These are phyloP conservation scores for Seira musarum DNA, from an alignment of 2,888 invertebrate genomes.

Conservation along the genomic window DNA sequence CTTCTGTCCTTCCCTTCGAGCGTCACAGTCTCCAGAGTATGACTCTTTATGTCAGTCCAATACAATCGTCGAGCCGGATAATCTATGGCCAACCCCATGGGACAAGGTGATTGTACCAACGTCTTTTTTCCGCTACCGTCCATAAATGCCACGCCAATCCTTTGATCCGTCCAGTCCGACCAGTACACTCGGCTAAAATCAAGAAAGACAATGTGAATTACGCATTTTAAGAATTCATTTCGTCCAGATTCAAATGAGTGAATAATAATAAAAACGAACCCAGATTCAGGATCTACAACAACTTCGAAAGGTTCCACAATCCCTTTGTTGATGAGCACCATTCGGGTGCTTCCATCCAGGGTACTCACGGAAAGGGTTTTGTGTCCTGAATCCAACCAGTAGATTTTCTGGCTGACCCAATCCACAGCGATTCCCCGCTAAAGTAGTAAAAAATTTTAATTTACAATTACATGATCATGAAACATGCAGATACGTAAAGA, in stretches of 20 bases:
- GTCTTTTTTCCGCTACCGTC: constrained; percentile 78
- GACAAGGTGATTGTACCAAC: constrained; percentile 80
- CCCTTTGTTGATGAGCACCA: constrained; percentile 75
- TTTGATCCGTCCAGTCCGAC: constrained; percentile 79
- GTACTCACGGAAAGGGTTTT: constrained; percentile 74
- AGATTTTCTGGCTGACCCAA: constrained; percentile 80
- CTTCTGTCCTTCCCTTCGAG: constrained; percentile 81
- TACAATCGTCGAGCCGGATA: constrained; percentile 83
- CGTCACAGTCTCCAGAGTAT: constrained; percentile 80
- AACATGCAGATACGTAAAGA: too few species aligned
- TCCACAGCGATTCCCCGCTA: constrained; percentile 85
- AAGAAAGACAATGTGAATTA: constrained; percentile 41
- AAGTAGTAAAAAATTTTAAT: too few species aligned
- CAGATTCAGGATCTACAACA: constrained; percentile 79
- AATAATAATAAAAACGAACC: constrained; percentile 71
- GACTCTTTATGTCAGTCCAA: constrained; percentile 87
- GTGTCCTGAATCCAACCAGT: constrained; percentile 78
- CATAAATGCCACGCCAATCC: constrained; percentile 79
- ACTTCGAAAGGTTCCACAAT: constrained; percentile 82
- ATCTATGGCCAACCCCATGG: constrained; percentile 84
- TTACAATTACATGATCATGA: too few species aligned
- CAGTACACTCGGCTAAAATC: constrained; percentile 82
- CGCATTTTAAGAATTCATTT: background rate
- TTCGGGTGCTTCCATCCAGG: constrained; percentile 76
- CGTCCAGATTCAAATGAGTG: background rate